Percentiles rank a stretch among this genome's conserved stretches.
These are phyloP conservation scores for Neogobius melanostomus DNA, from an alignment of 2,113 vertebrate species.

Conservation along the genomic window DNA sequence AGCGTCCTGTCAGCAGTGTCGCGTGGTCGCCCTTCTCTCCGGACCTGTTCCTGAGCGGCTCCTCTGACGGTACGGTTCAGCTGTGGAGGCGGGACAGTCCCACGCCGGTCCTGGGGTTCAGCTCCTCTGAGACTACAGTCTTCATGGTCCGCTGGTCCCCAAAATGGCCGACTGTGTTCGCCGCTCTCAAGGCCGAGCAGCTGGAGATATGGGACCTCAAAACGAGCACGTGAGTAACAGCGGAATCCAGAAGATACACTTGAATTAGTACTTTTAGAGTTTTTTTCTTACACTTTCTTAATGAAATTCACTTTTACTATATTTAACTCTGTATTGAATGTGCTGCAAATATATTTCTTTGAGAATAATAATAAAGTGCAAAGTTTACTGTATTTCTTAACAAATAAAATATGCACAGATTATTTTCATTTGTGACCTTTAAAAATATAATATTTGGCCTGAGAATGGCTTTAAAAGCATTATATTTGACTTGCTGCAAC, in stretches of 20 bases:
- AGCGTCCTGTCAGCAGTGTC: slow-evolving; percentile 84
- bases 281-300: too few species aligned
- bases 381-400: too few species aligned
- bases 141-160: slow-evolving; percentile 83
- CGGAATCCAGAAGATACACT: neutral
- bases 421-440: too few species aligned
- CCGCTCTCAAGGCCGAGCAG: slow-evolving; percentile 73
- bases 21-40: slow-evolving; percentile 83
- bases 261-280: too few species aligned
- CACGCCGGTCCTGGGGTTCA: slow-evolving; percentile 76
- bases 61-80: slow-evolving; percentile 87
- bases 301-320: too few species aligned
- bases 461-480: too few species aligned
- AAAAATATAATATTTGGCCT: too few species aligned
- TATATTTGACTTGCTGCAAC: too few species aligned
- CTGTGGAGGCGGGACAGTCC: slow-evolving; percentile 80
- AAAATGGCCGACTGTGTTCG: slow-evolving; percentile 79
- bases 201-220: slow-evolving; percentile 90
- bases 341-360: too few species aligned
- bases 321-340: too few species aligned
- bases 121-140: slow-evolving; percentile 63
- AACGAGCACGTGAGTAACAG: slow-evolving; percentile 78
- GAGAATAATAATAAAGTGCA: too few species aligned
- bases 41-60: slow-evolving; percentile 89
- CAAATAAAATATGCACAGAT: too few species aligned